phyloP scores from a whole-genome alignment of 1,140 invertebrate genomes.

The Musca domestica region DNA sequence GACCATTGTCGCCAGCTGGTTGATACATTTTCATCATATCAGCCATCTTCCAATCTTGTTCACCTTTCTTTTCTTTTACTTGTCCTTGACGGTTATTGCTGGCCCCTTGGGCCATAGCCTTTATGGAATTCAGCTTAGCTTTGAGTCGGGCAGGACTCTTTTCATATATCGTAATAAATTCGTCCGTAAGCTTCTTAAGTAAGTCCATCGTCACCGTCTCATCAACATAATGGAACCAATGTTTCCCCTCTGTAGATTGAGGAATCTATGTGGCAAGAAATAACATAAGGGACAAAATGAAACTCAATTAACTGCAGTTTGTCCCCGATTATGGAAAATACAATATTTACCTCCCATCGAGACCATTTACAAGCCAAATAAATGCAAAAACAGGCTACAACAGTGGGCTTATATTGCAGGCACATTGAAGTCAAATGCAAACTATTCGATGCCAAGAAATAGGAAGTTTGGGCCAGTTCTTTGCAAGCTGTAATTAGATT shows the following conservation, averaged over 20 bases:
- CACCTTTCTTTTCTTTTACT: slow-evolving; percentile 41
- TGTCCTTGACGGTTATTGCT: slow-evolving; percentile 35
- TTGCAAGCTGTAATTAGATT: slow-evolving; percentile 84
- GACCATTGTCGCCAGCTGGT: slow-evolving; percentile 30
- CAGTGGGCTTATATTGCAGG: slow-evolving; percentile 90
- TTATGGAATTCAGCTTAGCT: slow-evolving; percentile 77
- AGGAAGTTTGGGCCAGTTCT: slow-evolving; percentile 94
- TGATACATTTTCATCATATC: slow-evolving; percentile 53
- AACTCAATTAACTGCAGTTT: slow-evolving; percentile 13
- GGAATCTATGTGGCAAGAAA: slow-evolving; percentile 65
- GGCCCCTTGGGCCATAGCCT: slow-evolving; percentile 47
- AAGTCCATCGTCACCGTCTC: slow-evolving; percentile 78
- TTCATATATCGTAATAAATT: slow-evolving; percentile 87
- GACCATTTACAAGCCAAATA: slow-evolving; percentile 96
- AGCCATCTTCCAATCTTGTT: slow-evolving; percentile 49
- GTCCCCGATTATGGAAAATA: neutral
- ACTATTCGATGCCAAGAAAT: slow-evolving; percentile 97
- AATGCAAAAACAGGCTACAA: slow-evolving; percentile 96
- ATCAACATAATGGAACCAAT: slow-evolving; percentile 95
- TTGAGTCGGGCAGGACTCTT: slow-evolving; percentile 87
- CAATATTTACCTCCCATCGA: slow-evolving; percentile 81
- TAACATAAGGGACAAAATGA: slow-evolving; percentile 25
- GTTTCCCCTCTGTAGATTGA: slow-evolving; percentile 84
- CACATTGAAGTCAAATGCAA: slow-evolving; percentile 96
- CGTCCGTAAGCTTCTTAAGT: slow-evolving; percentile 75